Evolutionary conservation across 35 echinoderm and acorn worm genomes (phyloP).

Genomic region (Ophiothrix spiculata): DNA sequence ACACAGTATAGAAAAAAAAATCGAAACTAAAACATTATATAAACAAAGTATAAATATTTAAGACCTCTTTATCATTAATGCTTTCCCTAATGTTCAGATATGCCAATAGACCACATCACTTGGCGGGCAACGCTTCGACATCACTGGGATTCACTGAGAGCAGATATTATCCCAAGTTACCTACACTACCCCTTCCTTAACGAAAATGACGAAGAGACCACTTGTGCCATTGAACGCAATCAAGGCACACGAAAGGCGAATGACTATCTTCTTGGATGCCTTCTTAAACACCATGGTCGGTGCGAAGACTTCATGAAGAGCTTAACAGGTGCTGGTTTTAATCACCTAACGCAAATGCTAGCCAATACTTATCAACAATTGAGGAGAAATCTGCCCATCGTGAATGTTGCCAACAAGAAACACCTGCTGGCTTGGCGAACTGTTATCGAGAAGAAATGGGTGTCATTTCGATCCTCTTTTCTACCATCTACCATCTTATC

Average conservation of each 20-base stretch:
- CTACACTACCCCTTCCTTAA: neutral
- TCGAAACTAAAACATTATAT: too few species aligned
- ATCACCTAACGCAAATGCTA: neutral
- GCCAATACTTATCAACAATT: neutral
- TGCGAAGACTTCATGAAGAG: neutral
- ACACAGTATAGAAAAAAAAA: too few species aligned
- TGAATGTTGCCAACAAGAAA: neutral
- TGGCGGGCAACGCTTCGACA: neutral
- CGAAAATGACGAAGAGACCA: neutral
- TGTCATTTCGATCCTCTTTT: neutral
- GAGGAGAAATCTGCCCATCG: neutral
- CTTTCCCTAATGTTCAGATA: neutral
- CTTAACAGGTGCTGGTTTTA: neutral
- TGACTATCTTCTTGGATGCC: neutral
- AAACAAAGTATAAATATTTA: too few species aligned
- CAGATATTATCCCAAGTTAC: neutral
- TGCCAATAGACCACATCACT: neutral
- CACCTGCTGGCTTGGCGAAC: neutral
- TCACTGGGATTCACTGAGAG: neutral
- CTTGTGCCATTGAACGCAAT: neutral
- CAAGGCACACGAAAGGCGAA: neutral
- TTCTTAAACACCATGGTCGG: neutral
- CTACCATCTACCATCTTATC: neutral
- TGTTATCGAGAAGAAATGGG: neutral
- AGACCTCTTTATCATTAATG: too few species aligned